Conservation (phyloP, 2,888 invertebrate genomes). For the Tolmerus cingulatus region DNA sequence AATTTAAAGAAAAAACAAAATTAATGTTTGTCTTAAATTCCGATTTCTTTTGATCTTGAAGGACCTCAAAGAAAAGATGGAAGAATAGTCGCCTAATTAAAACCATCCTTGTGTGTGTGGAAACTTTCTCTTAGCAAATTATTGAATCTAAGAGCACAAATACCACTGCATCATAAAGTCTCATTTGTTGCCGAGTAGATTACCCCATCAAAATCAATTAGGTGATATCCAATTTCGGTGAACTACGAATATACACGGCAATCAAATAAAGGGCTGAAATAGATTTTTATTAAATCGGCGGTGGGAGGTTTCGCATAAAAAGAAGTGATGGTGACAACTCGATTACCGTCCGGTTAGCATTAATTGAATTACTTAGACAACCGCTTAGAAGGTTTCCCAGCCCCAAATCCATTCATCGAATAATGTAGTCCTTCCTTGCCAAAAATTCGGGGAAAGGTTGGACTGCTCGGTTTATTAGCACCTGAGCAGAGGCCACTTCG, state of each 20-base stretch:
- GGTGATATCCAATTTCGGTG: background rate
- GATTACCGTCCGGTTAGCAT: background rate
- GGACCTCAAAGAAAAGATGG: no score
- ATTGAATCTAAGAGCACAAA: background rate
- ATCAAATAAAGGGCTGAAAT: background rate
- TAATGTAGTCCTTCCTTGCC: background rate
- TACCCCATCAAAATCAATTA: background rate
- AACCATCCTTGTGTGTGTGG: no score
- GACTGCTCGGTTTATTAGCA: constrained; percentile 5
- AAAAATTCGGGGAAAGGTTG: background rate
- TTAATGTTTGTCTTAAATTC: no score
- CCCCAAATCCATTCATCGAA: constrained; percentile 13
- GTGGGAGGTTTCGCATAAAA: background rate
- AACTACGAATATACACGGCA: background rate
- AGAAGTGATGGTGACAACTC: background rate
- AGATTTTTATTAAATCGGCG: background rate
- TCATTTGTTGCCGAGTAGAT: background rate
- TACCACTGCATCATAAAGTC: background rate
- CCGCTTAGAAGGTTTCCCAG: background rate
- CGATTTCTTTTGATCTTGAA: no score
- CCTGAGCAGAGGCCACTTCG: background rate
- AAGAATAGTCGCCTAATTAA: no score
- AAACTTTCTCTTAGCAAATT: background rate
- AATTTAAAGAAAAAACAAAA: no score
- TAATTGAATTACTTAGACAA: background rate